A percentile compares a stretch with the other conserved stretches of the same genome.
Evolutionary conservation across 2,888 invertebrate species (phyloP).

Genomic region (Tanytarsus gracilentus): DNA sequence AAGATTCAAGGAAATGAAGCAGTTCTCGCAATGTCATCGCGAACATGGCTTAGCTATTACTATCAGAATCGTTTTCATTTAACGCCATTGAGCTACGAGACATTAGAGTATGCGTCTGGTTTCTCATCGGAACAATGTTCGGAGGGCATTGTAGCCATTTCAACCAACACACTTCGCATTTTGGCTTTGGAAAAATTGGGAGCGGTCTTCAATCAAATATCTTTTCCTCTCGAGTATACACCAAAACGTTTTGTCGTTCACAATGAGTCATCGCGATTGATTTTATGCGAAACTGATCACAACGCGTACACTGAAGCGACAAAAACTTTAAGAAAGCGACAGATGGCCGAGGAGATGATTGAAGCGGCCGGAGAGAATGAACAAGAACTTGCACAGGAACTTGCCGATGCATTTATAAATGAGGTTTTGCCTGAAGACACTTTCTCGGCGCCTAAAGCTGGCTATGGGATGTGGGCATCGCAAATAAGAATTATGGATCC

Average conservation of each 20-base stretch:
- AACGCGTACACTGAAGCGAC: conserved; percentile 97
- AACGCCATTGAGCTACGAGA: conserved; percentile 92
- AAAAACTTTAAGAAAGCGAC: conserved; percentile 78
- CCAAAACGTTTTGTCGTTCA: conserved; percentile 93
- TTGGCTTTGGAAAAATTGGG: conserved; percentile 96
- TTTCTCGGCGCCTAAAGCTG: conserved; percentile 95
- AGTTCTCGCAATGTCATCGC: conserved; percentile 93
- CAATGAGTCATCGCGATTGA: conserved; percentile 77
- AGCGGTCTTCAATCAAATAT: conserved; percentile 95
- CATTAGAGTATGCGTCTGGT: conserved; percentile 93
- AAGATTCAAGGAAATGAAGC: conserved; percentile 94
- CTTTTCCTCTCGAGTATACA: conserved; percentile 87
- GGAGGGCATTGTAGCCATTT: conserved; percentile 98
- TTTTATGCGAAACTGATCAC: conserved; percentile 94
- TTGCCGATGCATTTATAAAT: conserved; percentile 93
- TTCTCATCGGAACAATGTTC: conserved; percentile 97
- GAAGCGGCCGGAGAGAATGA: conserved; percentile 96
- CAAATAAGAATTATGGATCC: conserved; percentile 81
- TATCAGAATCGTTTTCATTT: conserved; percentile 95
- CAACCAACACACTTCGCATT: conserved; percentile 93
- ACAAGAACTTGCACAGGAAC: conserved; percentile 88
- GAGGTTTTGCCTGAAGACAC: conserved; percentile 89
- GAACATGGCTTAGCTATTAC: conserved; percentile 97
- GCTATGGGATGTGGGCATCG: conserved; percentile 92
- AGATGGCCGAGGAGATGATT: conserved; percentile 98